phyloP scores from a whole-genome alignment of 2,888 invertebrate genomes.

The Dicyrtoma fusca region DNA sequence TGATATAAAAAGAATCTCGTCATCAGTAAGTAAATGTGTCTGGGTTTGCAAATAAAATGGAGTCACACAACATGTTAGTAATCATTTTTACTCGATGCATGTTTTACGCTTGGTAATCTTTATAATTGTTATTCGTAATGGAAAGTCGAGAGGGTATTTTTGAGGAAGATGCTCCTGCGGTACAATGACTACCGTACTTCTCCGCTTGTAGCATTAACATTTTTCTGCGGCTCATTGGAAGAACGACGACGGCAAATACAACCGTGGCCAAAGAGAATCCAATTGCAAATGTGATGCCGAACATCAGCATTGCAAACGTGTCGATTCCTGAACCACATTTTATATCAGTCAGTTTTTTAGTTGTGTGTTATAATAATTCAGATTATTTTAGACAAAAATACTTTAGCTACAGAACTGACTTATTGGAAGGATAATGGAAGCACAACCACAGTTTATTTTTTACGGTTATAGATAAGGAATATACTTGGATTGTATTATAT shows the following conservation, averaged over 20 bases:
- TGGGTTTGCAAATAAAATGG: no score
- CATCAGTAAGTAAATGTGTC: no score
- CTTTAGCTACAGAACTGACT: no score
- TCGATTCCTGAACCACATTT: constrained; percentile 7
- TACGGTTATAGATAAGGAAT: no score
- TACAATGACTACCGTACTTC: not conserved
- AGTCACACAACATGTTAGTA: no score
- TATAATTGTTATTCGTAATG: constrained; percentile 24
- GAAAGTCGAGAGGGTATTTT: constrained; percentile 7
- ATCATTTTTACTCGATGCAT: no score
- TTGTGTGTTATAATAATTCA: no score
- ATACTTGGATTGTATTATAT: no score
- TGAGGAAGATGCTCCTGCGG: not conserved
- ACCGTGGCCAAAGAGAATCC: constrained; percentile 2
- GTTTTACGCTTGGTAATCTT: not conserved
- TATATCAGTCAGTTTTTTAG: not conserved
- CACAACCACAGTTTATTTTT: no score
- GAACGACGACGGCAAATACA: not conserved
- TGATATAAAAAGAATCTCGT: no score
- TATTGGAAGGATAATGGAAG: no score
- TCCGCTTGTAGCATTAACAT: not conserved
- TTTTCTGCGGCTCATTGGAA: constrained; percentile 5
- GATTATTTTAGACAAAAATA: no score
- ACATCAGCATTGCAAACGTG: not conserved
- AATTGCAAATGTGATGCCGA: not conserved